Evolutionary conservation across 2,888 invertebrate genomes (phyloP), one percentile per base, ranked within the genome.

Genomic region (Pantelozetes paolii): DNA sequence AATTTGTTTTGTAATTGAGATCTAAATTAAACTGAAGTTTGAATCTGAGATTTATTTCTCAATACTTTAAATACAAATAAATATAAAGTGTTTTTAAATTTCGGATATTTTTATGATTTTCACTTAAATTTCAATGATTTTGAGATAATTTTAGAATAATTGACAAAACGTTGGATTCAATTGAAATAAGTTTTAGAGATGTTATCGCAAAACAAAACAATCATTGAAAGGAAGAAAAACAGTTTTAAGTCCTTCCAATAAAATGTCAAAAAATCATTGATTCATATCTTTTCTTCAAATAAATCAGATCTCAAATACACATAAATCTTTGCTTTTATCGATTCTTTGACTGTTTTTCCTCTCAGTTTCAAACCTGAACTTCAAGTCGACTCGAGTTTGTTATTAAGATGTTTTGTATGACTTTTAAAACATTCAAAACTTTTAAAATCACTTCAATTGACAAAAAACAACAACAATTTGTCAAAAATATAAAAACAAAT

Each of bases 301-400:
- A 59, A 59, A 59, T 59, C 59, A 28, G 59, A 20, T 59, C 28
- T 59, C 28, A 15, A 28, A 23, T 59, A 20, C 28, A 59, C 59
- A 59, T 59, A 59, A 59, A 59, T 59, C 59, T 59, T 59, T 23
- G 59, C 26, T 59, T 59, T 59, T 59, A 59, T 59, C 28, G 59
- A 59, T 59, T 59, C 30, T 59, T 59, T 30, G 30, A 15, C 30
- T 59, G 59, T 59, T 59, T 28, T 59, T 59, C 20, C 26, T 26
- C 48, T 48, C 48, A 28, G 23, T 26, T 59, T 59, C 30, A 59
- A 59, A 59, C 59, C 23, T 59, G 59, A 59, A 59, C n/a, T n/a
- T n/a, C n/a, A n/a, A 28, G 59, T 59, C 59, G 26, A 48, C 20
- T 48, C 20, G 20, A 59, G 28, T 59, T 59, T 20, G 30, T 59